Percentiles rank a stretch among this genome's conserved stretches.
Conservation (phyloP, 2,888 invertebrate species). For the Charanyca ferruginea region DNA sequence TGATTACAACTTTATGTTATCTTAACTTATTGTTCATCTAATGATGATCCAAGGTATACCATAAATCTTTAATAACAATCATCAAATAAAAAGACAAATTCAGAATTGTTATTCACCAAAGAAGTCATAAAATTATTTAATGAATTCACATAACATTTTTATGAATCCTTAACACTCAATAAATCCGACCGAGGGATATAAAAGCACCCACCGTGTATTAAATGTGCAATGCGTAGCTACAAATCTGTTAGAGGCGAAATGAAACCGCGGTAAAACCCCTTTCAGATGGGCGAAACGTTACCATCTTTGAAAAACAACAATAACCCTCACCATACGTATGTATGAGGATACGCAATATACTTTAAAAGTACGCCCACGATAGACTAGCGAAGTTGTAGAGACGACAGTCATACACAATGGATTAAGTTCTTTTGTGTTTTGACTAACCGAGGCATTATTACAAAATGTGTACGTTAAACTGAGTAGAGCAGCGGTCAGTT, state of each 20-base stretch:
- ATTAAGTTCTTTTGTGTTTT: conserved; percentile 10
- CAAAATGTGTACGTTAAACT: not conserved
- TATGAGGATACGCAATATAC: conserved; percentile 88
- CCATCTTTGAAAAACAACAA: conserved; percentile 89
- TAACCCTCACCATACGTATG: conserved; percentile 84
- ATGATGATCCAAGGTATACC: not conserved
- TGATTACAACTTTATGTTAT: not conserved
- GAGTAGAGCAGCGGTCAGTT: not conserved
- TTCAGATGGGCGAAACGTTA: conserved; percentile 79
- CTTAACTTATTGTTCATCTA: not conserved
- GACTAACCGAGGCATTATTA: not conserved
- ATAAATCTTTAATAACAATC: conserved; percentile 38
- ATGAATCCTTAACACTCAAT: conserved; percentile 87
- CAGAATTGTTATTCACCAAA: conserved; percentile 71
- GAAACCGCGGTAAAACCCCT: conserved; percentile 78
- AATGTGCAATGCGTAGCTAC: conserved; percentile 76
- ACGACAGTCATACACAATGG: conserved; percentile 26
- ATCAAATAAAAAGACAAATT: conserved; percentile 63
- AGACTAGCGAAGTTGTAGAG: conserved; percentile 72
- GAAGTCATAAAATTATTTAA: conserved; percentile 73
- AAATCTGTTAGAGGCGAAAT: conserved; percentile 81
- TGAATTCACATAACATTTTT: conserved; percentile 84
- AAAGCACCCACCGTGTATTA: conserved; percentile 75
- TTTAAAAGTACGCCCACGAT: conserved; percentile 79
- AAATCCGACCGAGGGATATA: conserved; percentile 82